A percentile compares a stretch with the other conserved stretches of the same genome.
Evolutionary conservation across 1,140 invertebrate species (phyloP).

Genomic region (Lepidurus couesii): DNA sequence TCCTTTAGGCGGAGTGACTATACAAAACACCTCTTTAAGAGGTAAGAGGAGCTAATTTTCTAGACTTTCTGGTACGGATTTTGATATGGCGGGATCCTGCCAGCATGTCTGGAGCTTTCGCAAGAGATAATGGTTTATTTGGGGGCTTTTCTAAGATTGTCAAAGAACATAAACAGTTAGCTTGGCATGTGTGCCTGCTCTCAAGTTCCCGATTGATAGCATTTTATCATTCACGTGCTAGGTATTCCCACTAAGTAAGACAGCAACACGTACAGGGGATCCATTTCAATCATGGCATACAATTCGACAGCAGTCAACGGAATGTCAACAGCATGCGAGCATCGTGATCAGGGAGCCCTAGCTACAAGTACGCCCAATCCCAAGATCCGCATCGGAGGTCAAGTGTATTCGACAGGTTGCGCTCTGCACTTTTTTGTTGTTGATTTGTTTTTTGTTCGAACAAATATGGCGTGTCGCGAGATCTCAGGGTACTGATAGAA

Average conservation of each 20-base stretch:
- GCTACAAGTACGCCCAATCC: background rate
- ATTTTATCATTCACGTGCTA: slow-evolving; percentile 1
- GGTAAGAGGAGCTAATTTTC: background rate
- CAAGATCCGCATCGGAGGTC: background rate
- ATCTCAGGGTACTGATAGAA: no score
- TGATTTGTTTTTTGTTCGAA: no score
- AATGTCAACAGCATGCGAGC: background rate
- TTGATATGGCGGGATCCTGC: background rate
- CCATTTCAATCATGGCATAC: background rate
- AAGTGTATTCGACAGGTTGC: background rate
- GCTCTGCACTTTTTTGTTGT: background rate
- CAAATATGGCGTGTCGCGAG: no score
- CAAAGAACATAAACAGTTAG: background rate
- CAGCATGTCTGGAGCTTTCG: background rate
- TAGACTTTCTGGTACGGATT: background rate
- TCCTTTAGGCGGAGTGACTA: background rate
- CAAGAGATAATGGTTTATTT: background rate
- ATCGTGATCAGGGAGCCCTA: background rate
- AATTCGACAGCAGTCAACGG: background rate
- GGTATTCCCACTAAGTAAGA: background rate
- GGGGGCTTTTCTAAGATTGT: background rate
- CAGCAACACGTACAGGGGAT: no score
- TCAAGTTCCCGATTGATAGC: slow-evolving; percentile 6
- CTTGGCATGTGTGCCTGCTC: background rate
- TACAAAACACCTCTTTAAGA: background rate